These are phyloP conservation scores for Pteropus rufus DNA, from an alignment of 2,797 vertebrate species.

Conservation along the genomic window DNA sequence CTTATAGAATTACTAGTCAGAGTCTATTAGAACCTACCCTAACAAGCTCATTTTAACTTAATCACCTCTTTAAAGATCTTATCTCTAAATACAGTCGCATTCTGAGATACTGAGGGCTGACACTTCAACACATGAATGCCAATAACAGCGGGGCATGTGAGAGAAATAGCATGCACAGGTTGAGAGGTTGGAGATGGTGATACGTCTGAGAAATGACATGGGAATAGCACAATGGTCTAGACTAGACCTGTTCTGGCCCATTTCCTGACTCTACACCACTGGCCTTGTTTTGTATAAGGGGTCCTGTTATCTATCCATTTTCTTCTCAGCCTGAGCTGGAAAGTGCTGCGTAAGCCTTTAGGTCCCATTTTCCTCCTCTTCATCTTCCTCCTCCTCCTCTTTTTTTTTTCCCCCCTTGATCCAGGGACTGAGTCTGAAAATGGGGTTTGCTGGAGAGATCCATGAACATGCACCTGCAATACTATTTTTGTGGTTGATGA, in stretches of 20 bases:
- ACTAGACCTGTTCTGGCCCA: background rate
- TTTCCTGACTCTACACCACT: accelerated
- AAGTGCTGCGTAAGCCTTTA: background rate
- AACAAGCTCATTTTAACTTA: background rate
- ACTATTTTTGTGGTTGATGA: constrained; percentile 69
- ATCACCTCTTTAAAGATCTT: background rate
- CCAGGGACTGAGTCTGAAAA: background rate
- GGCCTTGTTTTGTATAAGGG: background rate
- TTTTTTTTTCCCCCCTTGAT: background rate
- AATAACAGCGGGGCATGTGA: background rate
- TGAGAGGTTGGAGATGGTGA: accelerated
- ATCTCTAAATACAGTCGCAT: background rate
- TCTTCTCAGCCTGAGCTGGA: background rate
- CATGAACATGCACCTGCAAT: constrained; percentile 47
- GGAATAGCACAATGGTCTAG: accelerated
- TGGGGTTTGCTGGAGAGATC: constrained; percentile 26
- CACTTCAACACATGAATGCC: background rate
- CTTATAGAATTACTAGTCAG: background rate
- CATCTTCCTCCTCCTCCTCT: too few species aligned
- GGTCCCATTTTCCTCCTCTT: background rate
- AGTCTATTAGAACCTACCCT: background rate
- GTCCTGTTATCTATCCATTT: accelerated
- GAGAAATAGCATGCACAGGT: accelerated
- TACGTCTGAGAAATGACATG: accelerated
- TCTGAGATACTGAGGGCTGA: background rate